Percentiles rank a stretch among this genome's conserved stretches.
phyloP scores from a whole-genome alignment of 2,888 invertebrate genomes.

The Tetranychus piercei region DNA sequence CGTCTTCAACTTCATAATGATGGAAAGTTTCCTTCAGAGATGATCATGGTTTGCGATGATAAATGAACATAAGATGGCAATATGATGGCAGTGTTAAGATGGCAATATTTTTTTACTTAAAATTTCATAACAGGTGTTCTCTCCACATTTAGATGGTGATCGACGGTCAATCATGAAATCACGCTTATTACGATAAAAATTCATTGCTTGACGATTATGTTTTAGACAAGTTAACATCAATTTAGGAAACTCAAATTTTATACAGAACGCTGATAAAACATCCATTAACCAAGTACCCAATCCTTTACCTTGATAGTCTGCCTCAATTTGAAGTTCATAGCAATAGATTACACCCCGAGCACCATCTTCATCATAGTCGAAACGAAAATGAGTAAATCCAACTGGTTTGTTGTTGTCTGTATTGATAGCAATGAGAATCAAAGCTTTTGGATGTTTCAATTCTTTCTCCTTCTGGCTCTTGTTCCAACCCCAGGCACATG shows the following conservation, averaged over 20 bases:
- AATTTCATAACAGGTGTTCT: slow-evolving; percentile 18
- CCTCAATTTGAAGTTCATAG: slow-evolving; percentile 69
- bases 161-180: slow-evolving; percentile 32
- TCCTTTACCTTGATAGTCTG: slow-evolving; percentile 51
- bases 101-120: slow-evolving; percentile 10
- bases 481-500: slow-evolving; percentile 45
- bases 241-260: slow-evolving; percentile 52
- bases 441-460: slow-evolving; percentile 35
- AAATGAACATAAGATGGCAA: too few relatives aligned
- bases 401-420: slow-evolving; percentile 29
- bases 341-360: slow-evolving; percentile 52
- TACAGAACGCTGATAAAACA: slow-evolving; percentile 53
- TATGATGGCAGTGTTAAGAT: too few relatives aligned
- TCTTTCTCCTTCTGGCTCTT: slow-evolving; percentile 35
- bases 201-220: slow-evolving; percentile 49
- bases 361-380: slow-evolving; percentile 57
- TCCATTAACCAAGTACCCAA: slow-evolving; percentile 63
- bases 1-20: too few relatives aligned
- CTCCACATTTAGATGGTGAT: slow-evolving; percentile 18
- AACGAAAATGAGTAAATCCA: slow-evolving; percentile 62
- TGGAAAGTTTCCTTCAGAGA: too few relatives aligned
- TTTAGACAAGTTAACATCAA: slow-evolving; percentile 64
- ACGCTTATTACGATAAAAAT: slow-evolving; percentile 48
- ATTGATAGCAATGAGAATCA: slow-evolving; percentile 31
- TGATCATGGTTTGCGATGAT: too few relatives aligned